Evolutionary conservation across 2,113 vertebrate species (phyloP).

Genomic region (Xiphophorus maculatus): DNA sequence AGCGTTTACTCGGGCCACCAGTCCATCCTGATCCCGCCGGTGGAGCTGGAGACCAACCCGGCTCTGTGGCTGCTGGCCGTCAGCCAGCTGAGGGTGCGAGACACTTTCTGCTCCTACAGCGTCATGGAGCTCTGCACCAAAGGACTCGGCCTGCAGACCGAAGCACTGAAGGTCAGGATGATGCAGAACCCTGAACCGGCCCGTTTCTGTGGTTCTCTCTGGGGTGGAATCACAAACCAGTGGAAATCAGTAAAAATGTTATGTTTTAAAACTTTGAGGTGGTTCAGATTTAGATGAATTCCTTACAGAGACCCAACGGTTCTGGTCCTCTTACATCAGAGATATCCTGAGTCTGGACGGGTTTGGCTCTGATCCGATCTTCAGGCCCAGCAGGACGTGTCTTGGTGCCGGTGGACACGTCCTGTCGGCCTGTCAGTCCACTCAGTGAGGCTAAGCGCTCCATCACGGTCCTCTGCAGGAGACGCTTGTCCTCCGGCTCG

Average conservation of each 20-base stretch:
- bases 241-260: not conserved
- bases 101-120: slow-evolving; percentile 98
- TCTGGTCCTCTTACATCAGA: too few species aligned
- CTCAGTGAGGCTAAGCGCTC: not conserved
- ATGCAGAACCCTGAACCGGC: not conserved
- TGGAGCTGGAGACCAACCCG: slow-evolving; percentile 95
- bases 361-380: too few species aligned
- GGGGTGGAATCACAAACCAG: not conserved
- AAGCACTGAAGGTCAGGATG: slow-evolving; percentile 91
- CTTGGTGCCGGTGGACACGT: not conserved
- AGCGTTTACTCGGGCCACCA: slow-evolving; percentile 99
- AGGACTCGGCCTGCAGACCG: slow-evolving; percentile 95
- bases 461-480: not conserved
- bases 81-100: slow-evolving; percentile 97
- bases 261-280: not conserved
- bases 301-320: too few species aligned
- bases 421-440: not conserved
- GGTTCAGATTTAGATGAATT: not conserved
- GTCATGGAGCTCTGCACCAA: slow-evolving; percentile 99
- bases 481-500: slow-evolving; percentile 5
- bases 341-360: too few species aligned
- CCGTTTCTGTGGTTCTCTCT: not conserved
- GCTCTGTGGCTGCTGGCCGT: slow-evolving; percentile 97
- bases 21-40: slow-evolving; percentile 97
- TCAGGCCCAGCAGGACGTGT: not conserved